Percentiles rank a stretch among this genome's conserved stretches.
These are phyloP conservation scores for Cercopithecus hamlyni DNA, from an alignment of 2,797 vertebrate genomes.

Conservation along the genomic window DNA sequence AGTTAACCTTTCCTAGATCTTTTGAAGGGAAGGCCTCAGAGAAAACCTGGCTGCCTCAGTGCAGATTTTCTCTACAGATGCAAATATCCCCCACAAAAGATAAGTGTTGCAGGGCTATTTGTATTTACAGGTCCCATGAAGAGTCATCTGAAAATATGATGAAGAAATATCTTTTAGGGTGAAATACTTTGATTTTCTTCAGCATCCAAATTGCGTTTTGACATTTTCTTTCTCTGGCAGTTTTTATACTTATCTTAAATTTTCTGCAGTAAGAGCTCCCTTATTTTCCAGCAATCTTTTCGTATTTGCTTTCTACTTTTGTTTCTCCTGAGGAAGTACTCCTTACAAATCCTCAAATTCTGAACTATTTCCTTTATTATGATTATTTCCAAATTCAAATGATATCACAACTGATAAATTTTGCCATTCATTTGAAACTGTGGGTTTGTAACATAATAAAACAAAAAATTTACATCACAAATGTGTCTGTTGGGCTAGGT, in stretches of 20 bases:
- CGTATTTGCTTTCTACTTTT: not conserved
- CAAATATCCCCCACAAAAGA: not conserved
- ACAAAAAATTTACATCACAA: not conserved
- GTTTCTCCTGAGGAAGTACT: not conserved
- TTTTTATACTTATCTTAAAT: not conserved
- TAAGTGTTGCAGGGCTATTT: not conserved
- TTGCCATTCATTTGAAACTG: not conserved
- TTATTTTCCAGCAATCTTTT: not conserved
- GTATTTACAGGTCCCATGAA: not conserved
- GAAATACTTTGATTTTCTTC: not conserved
- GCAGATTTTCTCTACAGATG: not conserved
- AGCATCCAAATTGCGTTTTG: not conserved
- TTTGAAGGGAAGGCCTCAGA: not conserved
- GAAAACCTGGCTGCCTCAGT: not conserved
- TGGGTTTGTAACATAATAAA: not conserved
- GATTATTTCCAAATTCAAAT: not conserved
- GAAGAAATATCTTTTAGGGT: not conserved
- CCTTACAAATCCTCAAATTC: not conserved
- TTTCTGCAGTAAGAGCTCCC: not conserved
- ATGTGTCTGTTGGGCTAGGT: not conserved
- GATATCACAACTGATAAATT: not conserved
- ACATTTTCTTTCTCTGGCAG: not conserved
- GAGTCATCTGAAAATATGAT: not conserved
- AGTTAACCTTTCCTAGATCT: not conserved
- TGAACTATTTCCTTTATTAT: not conserved